Evolutionary conservation across 1,140 invertebrate genomes (phyloP), one percentile per base, ranked within the genome.

Genomic region (Musca vetustissima): DNA sequence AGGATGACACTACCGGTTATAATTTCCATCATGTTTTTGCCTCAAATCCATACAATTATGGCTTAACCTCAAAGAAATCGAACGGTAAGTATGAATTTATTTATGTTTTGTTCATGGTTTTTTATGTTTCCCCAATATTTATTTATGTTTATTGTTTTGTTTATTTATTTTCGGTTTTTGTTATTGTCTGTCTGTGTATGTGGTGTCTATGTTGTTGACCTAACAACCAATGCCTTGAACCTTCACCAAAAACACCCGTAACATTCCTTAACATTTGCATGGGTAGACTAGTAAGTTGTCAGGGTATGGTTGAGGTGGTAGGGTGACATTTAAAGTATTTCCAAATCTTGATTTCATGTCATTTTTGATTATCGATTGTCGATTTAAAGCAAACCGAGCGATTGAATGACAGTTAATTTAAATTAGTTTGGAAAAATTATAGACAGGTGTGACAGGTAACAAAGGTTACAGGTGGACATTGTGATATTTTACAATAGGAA

Each of bases 11-110:
- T 64, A 66, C 59, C 49, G 32, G 48, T 21, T 64, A 67, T 59
- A 70, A 70, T 55, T 67, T 70, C 14, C 69, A 70, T 19, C 59
- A 68, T 55, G 64, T 70, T 14, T 36, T 70, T 19, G 69, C 66
- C 24, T 67, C 66, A 59, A 70, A 57, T 68, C 69, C 69, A 13
- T 36, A 66, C 28, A 55, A 66, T 49, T 70, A 59, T 49, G 66
- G 69, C 13, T 52, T 67, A 47, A 28, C 66, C 0, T 48, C 69
- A 28, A 70, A 68, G 43, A 70, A 70, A 48, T 22, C 57, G 24
- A 67, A 65, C 57, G 69, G 69, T 70, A 53, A 66, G 50, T 66
- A 70, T 11, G n/a, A n/a, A n/a, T n/a, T n/a, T 43, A 9, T 21
- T 36, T 61, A 52, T 52, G n/a, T 22, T 61, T 21, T 59, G 25